Percentiles rank a stretch among this genome's conserved stretches.
phyloP scores from a whole-genome alignment of 2,888 invertebrate species.

The Tetranychus piercei region DNA sequence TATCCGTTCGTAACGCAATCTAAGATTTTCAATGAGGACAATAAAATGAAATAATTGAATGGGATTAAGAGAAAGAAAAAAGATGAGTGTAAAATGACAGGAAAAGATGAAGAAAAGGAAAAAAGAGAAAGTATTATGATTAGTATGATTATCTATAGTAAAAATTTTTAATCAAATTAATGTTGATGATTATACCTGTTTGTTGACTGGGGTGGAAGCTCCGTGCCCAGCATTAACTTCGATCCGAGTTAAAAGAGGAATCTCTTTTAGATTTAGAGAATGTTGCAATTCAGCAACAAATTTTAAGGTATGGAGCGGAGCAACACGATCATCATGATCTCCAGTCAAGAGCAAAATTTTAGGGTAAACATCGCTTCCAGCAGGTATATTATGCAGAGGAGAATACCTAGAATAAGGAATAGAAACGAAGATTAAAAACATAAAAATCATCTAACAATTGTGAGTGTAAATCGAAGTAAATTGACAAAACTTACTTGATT shows the following conservation, averaged over 20 bases:
- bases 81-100: slow-evolving; percentile 2
- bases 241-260: slow-evolving; percentile 64
- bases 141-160: too few species aligned
- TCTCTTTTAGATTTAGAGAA: slow-evolving; percentile 34
- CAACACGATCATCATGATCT: slow-evolving; percentile 95
- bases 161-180: too few species aligned
- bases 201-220: slow-evolving; percentile 75
- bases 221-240: slow-evolving; percentile 96
- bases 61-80: neutral
- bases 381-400: slow-evolving; percentile 71
- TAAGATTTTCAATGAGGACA: slow-evolving; percentile 32
- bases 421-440: too few species aligned
- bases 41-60: slow-evolving; percentile 28
- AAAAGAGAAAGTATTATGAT: too few species aligned
- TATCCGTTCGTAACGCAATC: slow-evolving; percentile 83
- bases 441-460: neutral
- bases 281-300: slow-evolving; percentile 77
- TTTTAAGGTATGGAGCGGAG: slow-evolving; percentile 89
- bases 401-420: slow-evolving; percentile 42
- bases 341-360: slow-evolving; percentile 66
- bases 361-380: slow-evolving; percentile 51
- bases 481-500: slow-evolving; percentile 39
- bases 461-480: neutral
- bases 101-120: too few species aligned
- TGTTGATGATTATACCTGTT: neutral